Percentiles rank a stretch among this genome's conserved stretches.
These are phyloP conservation scores for Amblyjoppa proteus DNA, from an alignment of 2,888 invertebrate species.

Conservation along the genomic window DNA sequence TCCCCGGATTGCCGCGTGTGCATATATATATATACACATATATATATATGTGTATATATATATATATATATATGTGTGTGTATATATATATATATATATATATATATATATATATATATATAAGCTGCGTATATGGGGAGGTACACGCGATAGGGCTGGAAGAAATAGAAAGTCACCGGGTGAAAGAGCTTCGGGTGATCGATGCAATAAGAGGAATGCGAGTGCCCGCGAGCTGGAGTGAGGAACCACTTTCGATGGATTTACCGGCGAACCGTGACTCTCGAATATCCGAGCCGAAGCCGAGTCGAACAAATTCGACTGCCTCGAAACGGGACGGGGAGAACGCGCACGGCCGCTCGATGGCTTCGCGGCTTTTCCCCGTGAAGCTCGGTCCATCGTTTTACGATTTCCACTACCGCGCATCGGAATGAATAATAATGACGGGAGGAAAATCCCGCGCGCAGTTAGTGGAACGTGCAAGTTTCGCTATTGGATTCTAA, in stretches of 20 bases:
- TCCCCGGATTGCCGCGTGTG: not conserved
- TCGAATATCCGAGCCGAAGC: conserved; percentile 51
- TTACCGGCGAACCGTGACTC: conserved; percentile 58
- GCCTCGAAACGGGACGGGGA: conserved; percentile 12
- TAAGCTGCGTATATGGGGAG: not conserved
- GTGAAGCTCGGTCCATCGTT: conserved; percentile 33
- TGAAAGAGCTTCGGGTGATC: conserved; percentile 40
- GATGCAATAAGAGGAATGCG: conserved; percentile 55
- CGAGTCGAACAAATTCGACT: conserved; percentile 50
- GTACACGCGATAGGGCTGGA: conserved; percentile 38
- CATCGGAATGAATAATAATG: conserved; percentile 11
- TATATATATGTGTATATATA: not conserved
- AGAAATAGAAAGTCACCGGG: conserved; percentile 51
- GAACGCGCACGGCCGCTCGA: conserved; percentile 9
- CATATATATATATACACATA: not conserved
- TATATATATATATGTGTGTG: not conserved
- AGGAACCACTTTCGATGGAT: conserved; percentile 60
- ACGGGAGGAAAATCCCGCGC: not conserved
- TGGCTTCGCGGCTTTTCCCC: conserved; percentile 29
- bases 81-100: not conserved
- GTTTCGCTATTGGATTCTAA: no score
- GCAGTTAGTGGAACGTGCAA: not conserved
- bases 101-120: not conserved
- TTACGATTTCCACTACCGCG: conserved; percentile 16
- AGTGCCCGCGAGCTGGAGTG: conserved; percentile 35